These are phyloP conservation scores for Eristalis arbustorum DNA, from an alignment of 2,888 invertebrate genomes.

Conservation along the genomic window DNA sequence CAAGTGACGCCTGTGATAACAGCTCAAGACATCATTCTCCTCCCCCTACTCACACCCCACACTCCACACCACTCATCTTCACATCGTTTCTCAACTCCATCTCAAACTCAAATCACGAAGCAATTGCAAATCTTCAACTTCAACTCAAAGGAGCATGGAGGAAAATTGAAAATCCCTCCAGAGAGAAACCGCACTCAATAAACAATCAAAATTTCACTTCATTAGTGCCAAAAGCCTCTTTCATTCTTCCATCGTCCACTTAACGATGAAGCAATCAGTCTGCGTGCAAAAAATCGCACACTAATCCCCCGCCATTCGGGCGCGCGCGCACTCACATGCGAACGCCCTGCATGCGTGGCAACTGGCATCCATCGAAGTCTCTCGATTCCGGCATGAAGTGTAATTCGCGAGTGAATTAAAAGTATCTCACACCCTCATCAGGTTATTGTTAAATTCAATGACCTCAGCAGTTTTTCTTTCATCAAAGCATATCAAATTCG, in stretches of 20 bases:
- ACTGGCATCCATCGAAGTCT: background rate
- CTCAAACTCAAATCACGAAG: background rate
- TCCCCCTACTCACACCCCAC: background rate
- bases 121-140: background rate
- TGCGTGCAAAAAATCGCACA: background rate
- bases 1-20: too few relatives aligned
- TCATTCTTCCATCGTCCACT: background rate
- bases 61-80: background rate
- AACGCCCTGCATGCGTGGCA: background rate
- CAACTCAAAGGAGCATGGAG: background rate
- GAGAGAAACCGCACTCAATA: background rate
- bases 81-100: background rate
- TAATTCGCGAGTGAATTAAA: conserved; percentile 17
- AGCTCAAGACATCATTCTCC: too few relatives aligned
- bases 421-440: conserved; percentile 34
- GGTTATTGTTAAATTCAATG: conserved; percentile 40
- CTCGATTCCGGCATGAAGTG: background rate
- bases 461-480: conserved; percentile 30
- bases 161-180: background rate
- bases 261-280: conserved; percentile 1
- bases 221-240: background rate
- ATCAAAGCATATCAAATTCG: background rate
- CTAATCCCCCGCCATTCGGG: background rate
- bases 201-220: background rate
- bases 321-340: background rate